Percentiles rank a stretch among this genome's conserved stretches.
These are phyloP conservation scores for Ctenosaura bakeri DNA, from an alignment of 2,797 vertebrate genomes.

Conservation along the genomic window DNA sequence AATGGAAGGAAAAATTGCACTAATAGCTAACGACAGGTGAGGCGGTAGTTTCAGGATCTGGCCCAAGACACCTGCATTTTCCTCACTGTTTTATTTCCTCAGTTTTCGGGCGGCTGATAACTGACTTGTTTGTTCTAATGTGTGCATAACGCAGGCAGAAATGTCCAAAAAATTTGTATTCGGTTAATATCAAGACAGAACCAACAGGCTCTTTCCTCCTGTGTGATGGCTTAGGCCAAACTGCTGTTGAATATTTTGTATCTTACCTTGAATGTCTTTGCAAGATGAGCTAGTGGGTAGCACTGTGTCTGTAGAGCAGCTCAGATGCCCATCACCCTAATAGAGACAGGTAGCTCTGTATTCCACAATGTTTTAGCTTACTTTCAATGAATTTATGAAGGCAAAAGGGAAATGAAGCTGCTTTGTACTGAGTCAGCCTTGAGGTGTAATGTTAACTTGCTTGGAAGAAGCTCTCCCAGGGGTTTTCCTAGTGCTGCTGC, in stretches of 20 bases:
- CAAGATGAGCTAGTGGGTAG: not conserved
- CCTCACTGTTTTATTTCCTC: not conserved
- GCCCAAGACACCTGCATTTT: too few species aligned
- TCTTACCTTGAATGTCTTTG: not conserved
- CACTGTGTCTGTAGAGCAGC: not conserved
- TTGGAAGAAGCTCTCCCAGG: too few species aligned
- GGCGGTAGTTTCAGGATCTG: too few species aligned
- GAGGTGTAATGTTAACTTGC: not conserved
- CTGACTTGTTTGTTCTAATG: not conserved
- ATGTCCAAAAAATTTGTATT: not conserved
- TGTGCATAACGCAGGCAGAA: not conserved
- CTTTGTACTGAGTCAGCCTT: not conserved
- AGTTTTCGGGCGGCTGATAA: not conserved
- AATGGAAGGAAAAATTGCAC: not conserved
- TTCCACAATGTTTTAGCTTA: not conserved
- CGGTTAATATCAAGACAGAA: not conserved
- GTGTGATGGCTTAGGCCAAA: not conserved
- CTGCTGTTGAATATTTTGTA: not conserved
- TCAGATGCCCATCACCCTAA: too few species aligned
- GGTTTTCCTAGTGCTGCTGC: too few species aligned
- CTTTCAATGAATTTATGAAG: not conserved
- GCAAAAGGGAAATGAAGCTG: not conserved
- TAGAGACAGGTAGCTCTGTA: not conserved
- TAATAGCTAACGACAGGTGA: fast-evolving
- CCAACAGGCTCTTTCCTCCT: not conserved